Percentiles rank a stretch among this genome's conserved stretches.
These are phyloP conservation scores for Hoplodrina blanda DNA, from an alignment of 2,888 invertebrate species.

Conservation along the genomic window DNA sequence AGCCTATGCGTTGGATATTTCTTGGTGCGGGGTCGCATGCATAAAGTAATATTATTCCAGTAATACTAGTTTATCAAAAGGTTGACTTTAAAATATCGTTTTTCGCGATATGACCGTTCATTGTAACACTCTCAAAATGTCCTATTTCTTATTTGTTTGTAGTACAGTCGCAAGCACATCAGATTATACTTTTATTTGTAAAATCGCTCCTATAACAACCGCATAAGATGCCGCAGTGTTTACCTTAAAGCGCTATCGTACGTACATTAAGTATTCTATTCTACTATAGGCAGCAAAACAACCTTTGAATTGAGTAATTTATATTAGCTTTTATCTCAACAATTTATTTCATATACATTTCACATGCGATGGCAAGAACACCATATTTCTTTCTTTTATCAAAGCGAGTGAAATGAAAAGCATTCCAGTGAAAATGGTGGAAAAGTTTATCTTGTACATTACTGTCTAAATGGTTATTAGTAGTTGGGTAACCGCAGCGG, in stretches of 20 bases:
- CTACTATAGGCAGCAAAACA: background rate
- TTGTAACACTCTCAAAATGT: too few species aligned
- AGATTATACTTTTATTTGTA: too few species aligned
- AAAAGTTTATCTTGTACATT: conserved; percentile 33
- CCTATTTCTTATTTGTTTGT: background rate
- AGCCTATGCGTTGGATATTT: too few species aligned
- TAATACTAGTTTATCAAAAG: too few species aligned
- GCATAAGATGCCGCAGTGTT: too few species aligned
- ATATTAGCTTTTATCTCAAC: background rate
- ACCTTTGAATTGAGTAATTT: background rate
- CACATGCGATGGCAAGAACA: background rate
- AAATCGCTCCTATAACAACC: too few species aligned
- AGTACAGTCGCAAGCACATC: background rate
- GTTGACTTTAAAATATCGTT: background rate
- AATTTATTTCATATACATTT: background rate
- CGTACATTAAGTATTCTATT: background rate
- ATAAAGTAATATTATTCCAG: too few species aligned
- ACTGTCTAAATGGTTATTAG: conserved; percentile 44
- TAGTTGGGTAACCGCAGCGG: conserved; percentile 34
- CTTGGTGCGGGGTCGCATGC: too few species aligned
- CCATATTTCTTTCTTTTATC: conserved; percentile 5
- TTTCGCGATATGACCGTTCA: background rate
- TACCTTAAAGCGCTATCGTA: too few species aligned
- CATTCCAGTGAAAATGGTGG: conserved; percentile 15
- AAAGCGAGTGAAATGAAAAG: conserved; percentile 19